Evolutionary conservation across 2,888 invertebrate genomes (phyloP), one percentile per base, ranked within the genome.

Genomic region (Sussaba pulchella): DNA sequence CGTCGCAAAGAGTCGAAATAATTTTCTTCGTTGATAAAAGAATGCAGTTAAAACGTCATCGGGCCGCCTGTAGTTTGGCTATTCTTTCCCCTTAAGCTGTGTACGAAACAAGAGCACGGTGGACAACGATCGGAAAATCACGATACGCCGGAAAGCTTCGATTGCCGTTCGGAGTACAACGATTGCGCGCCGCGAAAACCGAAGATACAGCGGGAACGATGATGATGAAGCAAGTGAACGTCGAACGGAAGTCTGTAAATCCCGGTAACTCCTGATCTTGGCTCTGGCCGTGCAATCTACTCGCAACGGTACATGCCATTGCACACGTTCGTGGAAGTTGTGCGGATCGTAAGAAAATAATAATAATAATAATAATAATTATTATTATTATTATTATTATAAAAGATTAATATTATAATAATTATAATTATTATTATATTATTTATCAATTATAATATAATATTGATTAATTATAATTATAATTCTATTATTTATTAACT

Each of bases 321-420:
- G 50, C 50, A 67, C 52, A 47, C 47, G n/a, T 79, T 74, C 74
- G 64, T 70, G 64, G 74, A 74, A 79, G 61, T 74, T 63, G 73
- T 61, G 61, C 61, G 61, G 39, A 67, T 59, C 36, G 36, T 36
- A 31, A 63, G 43, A n/a, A n/a, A n/a, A n/a, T n/a, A n/a, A n/a
- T n/a, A n/a, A n/a, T n/a, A n/a, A n/a, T n/a, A n/a, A n/a, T n/a
- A n/a, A n/a, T n/a, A n/a, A n/a, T n/a, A n/a, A n/a, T n/a, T n/a
- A n/a, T n/a, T n/a, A n/a, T n/a, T n/a, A n/a, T n/a, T n/a, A n/a
- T n/a, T n/a, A n/a, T n/a, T n/a, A n/a, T n/a, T n/a, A n/a, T n/a
- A n/a, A n/a, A n/a, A n/a, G n/a, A n/a, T n/a, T n/a, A n/a, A n/a
- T n/a, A n/a, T n/a, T n/a, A n/a, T n/a, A n/a, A n/a, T n/a, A n/a